Evolutionary conservation across 2,888 invertebrate genomes (phyloP), one percentile per base, ranked within the genome.

Genomic region (Tenthredo livida): DNA sequence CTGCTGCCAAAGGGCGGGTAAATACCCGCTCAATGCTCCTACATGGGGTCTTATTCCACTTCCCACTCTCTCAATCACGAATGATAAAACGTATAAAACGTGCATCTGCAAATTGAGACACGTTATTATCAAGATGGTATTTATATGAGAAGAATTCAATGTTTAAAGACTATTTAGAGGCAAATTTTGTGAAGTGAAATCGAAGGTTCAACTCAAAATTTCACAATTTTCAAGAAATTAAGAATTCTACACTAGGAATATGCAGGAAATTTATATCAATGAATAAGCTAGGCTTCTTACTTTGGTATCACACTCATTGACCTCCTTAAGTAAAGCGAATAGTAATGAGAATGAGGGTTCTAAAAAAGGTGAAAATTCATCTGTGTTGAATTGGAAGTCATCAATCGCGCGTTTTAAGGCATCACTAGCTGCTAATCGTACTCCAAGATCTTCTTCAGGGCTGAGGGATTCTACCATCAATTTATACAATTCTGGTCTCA

Each of bases 221-320:
- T 70, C 17, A 70, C 40, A 40, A 29, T 65, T 65, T 33, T 29
- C 3, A 15, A 12, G 15, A 65, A 29, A 65, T 65, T 15, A 25
- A 21, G 58, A 10, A 58, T 21, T 17, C 7, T 58, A 6, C 2
- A 61, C 25, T 25, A 25, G 21, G 21, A 25, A 61, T 12, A 25
- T 33, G 67, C n/a, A 6, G 29, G 10, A 29, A 43, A n/a, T 85
- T 73, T 29, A 5, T 47, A 40, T 75, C n/a, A 6, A 29, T 65
- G 12, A 43, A 85, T 12, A 75, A 25, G 6, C 65, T 78, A 61
- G 21, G 58, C 7, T 40, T 77, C 86, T 87, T 93, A 96, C 96
- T 94, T 98, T 99, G 1, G 98, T 98, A 93, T 99, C 98, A 94
- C 98, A 98, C 94, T 98, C 98, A 87, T 96, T 95, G 0, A 97